phyloP scores from a whole-genome alignment of 2,113 vertebrate genomes.

The Mastomys natalensis region DNA sequence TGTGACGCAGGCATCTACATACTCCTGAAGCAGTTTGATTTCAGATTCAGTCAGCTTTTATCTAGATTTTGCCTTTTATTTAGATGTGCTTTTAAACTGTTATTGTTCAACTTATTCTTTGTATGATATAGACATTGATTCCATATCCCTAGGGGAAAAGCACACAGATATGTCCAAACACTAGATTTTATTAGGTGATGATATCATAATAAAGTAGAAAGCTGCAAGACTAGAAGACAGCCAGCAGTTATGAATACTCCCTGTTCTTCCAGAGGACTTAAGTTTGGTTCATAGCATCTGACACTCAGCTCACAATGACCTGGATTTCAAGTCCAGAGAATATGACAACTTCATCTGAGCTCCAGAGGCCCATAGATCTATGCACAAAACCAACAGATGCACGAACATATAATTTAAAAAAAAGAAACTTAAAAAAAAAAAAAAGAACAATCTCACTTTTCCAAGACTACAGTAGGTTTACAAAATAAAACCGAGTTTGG shows the following conservation, averaged over 20 bases:
- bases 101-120: neutral
- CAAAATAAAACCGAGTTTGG: neutral
- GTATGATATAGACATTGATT: neutral
- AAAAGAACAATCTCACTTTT: neutral
- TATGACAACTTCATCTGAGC: neutral
- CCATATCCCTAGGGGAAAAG: neutral
- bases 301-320: neutral
- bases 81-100: neutral
- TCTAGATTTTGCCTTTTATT: neutral
- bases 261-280: neutral
- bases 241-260: neutral
- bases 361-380: neutral
- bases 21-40: neutral
- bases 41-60: slow-evolving; percentile 9
- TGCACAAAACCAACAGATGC: neutral
- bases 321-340: neutral
- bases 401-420: neutral
- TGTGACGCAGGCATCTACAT: neutral
- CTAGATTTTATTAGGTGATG: neutral
- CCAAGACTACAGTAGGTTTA: neutral
- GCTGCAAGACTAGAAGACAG: neutral
- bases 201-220: neutral
- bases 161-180: neutral
- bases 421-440: neutral
- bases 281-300: neutral